Evolutionary conservation across 2,113 vertebrate species (phyloP).

Genomic region (Seriola aureovittata): DNA sequence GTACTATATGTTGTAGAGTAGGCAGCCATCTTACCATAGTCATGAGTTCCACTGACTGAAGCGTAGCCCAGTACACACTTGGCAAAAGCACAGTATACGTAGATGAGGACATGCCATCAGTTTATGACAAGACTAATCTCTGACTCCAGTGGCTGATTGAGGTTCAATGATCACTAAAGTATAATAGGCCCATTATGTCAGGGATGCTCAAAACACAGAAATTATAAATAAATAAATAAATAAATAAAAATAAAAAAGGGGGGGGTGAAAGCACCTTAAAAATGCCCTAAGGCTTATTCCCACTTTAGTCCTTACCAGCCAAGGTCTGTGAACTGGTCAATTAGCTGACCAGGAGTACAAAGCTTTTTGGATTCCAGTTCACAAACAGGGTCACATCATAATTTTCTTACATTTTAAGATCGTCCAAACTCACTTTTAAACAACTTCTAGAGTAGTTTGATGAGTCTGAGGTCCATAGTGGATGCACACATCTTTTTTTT

Average conservation of each 20-base stretch:
- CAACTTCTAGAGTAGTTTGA: not conserved
- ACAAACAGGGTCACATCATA: not conserved
- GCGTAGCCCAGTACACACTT: not conserved
- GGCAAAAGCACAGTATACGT: not conserved
- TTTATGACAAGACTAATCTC: slow-evolving; percentile 15
- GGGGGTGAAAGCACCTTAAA: not conserved
- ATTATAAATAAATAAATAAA: not conserved
- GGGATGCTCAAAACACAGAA: slow-evolving; percentile 1
- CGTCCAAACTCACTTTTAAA: not conserved
- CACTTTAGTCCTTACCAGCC: not conserved
- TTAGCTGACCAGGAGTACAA: slow-evolving; percentile 19
- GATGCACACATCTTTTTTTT: not conserved
- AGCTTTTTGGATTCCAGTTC: not conserved
- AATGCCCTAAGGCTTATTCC: not conserved
- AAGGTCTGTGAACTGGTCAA: slow-evolving; percentile 2
- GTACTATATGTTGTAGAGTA: not conserved
- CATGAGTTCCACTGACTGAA: not conserved
- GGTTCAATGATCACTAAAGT: slow-evolving; percentile 6
- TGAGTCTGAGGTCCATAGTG: not conserved
- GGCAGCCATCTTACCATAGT: not conserved
- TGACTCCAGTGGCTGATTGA: slow-evolving; percentile 23
- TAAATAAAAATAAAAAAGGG: slow-evolving; percentile 3
- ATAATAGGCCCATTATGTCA: slow-evolving; percentile 9
- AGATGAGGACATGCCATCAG: not conserved
- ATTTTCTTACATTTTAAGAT: not conserved